These are phyloP conservation scores for Urocolius indicus DNA, from an alignment of 2,113 vertebrate species.

Conservation along the genomic window DNA sequence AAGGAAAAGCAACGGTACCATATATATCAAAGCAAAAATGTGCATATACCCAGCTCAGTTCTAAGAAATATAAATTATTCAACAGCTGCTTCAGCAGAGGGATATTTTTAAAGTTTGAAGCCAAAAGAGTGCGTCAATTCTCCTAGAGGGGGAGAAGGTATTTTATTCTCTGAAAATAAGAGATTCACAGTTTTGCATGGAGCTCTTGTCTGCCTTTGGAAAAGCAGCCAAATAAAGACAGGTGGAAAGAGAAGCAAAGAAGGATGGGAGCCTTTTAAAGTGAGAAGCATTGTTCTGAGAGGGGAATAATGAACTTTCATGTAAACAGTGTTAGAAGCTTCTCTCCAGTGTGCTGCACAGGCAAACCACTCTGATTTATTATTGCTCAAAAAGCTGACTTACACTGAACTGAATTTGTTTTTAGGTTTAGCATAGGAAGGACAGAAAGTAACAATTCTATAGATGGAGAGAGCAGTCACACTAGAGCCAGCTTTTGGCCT, in stretches of 20 bases:
- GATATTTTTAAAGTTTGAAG: neutral
- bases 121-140: conserved; percentile 7
- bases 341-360: neutral
- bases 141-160: neutral
- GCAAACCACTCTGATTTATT: neutral
- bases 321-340: neutral
- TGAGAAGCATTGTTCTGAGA: neutral
- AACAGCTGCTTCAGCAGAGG: conserved; percentile 16
- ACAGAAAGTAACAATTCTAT: neutral
- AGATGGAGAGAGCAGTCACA: neutral
- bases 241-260: neutral
- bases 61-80: conserved; percentile 62
- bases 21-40: conserved; percentile 27
- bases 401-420: neutral
- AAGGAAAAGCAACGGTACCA: neutral
- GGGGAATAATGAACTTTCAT: neutral
- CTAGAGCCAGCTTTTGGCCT: neutral
- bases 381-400: neutral
- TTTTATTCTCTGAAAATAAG: neutral
- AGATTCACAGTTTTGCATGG: neutral
- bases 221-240: conserved; percentile 20
- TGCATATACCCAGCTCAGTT: neutral
- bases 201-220: neutral
- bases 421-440: neutral
- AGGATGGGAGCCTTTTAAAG: neutral